A percentile compares a stretch with the other conserved stretches of the same genome.
Evolutionary conservation across 2,113 vertebrate species (phyloP).

Genomic region (Sterna hirundo): DNA sequence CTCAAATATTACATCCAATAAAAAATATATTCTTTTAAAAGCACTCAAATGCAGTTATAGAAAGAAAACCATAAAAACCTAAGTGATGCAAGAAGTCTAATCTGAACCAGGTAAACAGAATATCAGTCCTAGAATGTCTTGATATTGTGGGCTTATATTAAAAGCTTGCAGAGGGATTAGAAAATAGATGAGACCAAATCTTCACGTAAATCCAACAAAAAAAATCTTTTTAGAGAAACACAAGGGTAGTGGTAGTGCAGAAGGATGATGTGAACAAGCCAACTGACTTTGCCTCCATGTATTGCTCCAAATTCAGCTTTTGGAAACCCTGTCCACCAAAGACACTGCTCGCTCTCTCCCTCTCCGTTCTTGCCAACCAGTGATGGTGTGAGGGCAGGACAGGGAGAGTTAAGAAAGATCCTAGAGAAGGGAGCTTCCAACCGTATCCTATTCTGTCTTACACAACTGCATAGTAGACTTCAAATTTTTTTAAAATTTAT

Average conservation of each 20-base stretch:
- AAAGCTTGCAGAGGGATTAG: not conserved
- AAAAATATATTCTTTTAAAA: not conserved
- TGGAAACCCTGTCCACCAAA: not conserved
- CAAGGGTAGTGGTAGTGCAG: not conserved
- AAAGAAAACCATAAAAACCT: conserved; percentile 20
- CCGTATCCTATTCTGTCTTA: not conserved
- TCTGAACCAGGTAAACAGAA: not conserved
- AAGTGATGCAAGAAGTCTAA: not conserved
- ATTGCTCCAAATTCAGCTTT: not conserved
- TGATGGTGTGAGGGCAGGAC: not conserved
- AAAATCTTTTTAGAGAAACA: not conserved
- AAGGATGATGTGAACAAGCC: not conserved
- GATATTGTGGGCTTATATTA: not conserved
- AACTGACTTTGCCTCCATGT: not conserved
- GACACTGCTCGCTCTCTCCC: not conserved
- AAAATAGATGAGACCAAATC: not conserved
- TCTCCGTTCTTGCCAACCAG: not conserved
- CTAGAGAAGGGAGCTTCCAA: rapidly evolving
- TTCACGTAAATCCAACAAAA: not conserved
- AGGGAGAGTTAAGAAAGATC: not conserved
- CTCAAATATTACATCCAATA: conserved; percentile 3
- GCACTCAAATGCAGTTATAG: conserved; percentile 26
- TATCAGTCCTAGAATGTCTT: not conserved
- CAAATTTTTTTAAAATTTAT: not conserved
- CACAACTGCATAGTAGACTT: not conserved